phyloP scores from a whole-genome alignment of 2,888 invertebrate species.

The Eupithecia dodoneata region DNA sequence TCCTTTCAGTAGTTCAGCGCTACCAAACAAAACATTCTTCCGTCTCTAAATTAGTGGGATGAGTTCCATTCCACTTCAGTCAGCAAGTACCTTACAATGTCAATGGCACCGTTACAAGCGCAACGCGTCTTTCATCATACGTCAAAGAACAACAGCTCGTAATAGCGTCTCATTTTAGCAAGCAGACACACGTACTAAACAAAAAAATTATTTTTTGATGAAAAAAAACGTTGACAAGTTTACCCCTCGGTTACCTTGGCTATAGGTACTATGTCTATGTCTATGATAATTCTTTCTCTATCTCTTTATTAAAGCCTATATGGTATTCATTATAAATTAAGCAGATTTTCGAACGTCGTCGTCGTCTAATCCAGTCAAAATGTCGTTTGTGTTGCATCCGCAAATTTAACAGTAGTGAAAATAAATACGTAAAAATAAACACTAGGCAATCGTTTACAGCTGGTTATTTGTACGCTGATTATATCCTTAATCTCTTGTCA shows the following conservation, averaged over 20 bases:
- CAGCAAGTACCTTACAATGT: conserved; percentile 26
- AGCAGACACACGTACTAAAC: neutral
- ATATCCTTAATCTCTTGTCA: neutral
- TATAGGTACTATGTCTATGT: neutral
- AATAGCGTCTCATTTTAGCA: conserved; percentile 34
- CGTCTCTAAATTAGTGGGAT: neutral
- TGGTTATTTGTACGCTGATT: neutral
- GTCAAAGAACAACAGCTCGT: conserved; percentile 37
- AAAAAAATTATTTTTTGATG: neutral
- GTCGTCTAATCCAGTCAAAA: neutral
- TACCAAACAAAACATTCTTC: neutral
- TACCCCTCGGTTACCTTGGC: neutral
- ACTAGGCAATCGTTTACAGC: neutral
- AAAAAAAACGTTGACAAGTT: neutral
- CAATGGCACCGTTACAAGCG: conserved; percentile 35
- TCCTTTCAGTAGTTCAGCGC: neutral
- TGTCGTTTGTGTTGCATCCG: neutral
- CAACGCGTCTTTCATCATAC: conserved; percentile 34
- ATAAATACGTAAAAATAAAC: neutral
- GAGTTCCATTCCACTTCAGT: neutral
- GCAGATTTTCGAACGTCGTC: neutral
- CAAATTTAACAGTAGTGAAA: neutral
- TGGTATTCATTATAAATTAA: neutral
- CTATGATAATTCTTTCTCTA: neutral
- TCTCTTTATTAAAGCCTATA: neutral